These are phyloP conservation scores for Brassicogethes aeneus DNA, from an alignment of 2,888 invertebrate genomes.

Conservation along the genomic window DNA sequence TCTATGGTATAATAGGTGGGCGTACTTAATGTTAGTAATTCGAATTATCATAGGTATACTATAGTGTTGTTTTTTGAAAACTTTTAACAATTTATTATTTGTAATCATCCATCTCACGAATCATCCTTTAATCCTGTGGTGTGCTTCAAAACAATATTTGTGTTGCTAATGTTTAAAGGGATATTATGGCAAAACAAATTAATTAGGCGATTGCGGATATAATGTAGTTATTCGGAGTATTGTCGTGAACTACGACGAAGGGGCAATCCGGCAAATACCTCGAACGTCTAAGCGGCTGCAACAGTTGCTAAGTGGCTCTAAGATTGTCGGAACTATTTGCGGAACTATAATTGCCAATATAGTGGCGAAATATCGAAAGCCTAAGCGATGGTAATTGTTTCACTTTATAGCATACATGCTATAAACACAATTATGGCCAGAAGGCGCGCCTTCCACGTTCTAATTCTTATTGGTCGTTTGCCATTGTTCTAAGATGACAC, in stretches of 20 bases:
- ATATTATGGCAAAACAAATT: no score
- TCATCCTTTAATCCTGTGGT: no score
- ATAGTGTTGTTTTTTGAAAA: no score
- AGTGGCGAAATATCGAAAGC: constrained; percentile 38
- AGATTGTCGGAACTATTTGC: constrained; percentile 39
- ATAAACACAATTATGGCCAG: constrained; percentile 39
- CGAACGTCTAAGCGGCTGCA: constrained; percentile 12
- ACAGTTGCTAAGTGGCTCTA: constrained; percentile 33
- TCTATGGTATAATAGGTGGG: no score
- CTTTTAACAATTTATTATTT: no score
- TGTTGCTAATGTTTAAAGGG: no score
- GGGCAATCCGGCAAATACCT: constrained; percentile 10
- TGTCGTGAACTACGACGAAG: constrained; percentile 14
- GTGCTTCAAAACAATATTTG: no score
- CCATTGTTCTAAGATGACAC: constrained; percentile 30
- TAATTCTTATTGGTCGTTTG: constrained; percentile 10
- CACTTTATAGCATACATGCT: constrained; percentile 36
- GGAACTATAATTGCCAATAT: constrained; percentile 34
- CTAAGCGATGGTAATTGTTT: constrained; percentile 39
- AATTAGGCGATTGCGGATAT: neutral
- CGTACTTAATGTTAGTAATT: no score
- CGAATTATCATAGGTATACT: no score
- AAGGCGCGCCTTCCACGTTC: constrained; percentile 27
- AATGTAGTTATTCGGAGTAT: constrained; percentile 17
- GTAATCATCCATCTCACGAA: no score